Evolutionary conservation across 2,888 invertebrate genomes (phyloP).

Genomic region (Gortyna flavago): DNA sequence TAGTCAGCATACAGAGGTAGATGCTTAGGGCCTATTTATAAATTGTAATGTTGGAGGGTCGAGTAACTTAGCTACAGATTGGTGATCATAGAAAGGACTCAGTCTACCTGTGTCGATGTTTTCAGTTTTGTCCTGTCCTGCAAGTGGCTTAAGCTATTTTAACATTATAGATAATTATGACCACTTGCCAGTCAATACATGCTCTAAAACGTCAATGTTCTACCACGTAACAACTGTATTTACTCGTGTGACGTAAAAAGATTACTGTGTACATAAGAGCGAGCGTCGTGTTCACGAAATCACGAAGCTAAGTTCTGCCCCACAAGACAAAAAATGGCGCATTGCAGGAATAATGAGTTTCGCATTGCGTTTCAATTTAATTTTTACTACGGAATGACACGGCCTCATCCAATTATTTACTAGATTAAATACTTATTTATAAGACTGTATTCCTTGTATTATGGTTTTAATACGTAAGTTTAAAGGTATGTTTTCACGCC

Average conservation of each 20-base stretch:
- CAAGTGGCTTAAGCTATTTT: background rate
- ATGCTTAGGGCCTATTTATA: background rate
- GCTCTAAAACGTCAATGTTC: background rate
- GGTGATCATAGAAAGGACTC: background rate
- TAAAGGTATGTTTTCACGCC: background rate
- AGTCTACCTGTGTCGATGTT: background rate
- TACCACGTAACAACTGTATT: background rate
- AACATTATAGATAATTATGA: background rate
- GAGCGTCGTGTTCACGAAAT: conserved; percentile 10
- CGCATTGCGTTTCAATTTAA: conserved; percentile 48
- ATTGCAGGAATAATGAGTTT: conserved; percentile 54
- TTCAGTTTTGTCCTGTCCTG: background rate
- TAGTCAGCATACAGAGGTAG: background rate
- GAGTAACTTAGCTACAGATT: background rate
- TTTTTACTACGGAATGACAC: conserved; percentile 2
- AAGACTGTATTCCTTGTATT: background rate
- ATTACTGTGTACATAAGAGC: conserved; percentile 7
- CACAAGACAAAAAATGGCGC: conserved; percentile 61
- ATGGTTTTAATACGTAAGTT: conserved; percentile 10
- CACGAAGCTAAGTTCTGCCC: conserved; percentile 19
- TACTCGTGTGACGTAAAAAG: conserved; percentile 1
- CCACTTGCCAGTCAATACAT: background rate
- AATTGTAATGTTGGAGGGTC: background rate
- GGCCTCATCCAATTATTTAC: conserved; percentile 4
- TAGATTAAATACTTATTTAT: conserved; percentile 1